A percentile compares a stretch with the other conserved stretches of the same genome.
These are phyloP conservation scores for Chelonoidis abingdonii DNA, from an alignment of 2,113 vertebrate genomes.

Conservation along the genomic window DNA sequence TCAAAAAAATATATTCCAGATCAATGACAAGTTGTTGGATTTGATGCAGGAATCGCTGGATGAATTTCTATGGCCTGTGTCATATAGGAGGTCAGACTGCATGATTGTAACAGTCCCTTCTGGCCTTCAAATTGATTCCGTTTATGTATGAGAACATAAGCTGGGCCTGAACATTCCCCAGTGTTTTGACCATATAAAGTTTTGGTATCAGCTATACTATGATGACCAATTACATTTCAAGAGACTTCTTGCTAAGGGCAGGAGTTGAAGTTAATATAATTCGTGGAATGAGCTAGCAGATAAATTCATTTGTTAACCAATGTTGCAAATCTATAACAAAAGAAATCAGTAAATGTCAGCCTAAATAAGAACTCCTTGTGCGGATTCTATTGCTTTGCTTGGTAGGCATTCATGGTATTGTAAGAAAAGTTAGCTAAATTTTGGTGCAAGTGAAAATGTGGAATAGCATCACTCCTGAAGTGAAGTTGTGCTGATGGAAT, in stretches of 20 bases:
- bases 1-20: not conserved
- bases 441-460: not conserved
- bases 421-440: not conserved
- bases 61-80: not conserved
- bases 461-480: not conserved
- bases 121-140: not conserved
- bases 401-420: conserved; percentile 14
- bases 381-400: conserved; percentile 9
- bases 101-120: not conserved
- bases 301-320: not conserved
- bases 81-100: not conserved
- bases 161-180: not conserved
- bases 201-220: not conserved
- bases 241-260: conserved; percentile 33
- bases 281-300: not conserved
- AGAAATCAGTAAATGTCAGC: not conserved
- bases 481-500: not conserved
- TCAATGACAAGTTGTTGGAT: no score
- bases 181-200: conserved; percentile 7
- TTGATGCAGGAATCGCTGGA: not conserved
- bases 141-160: not conserved
- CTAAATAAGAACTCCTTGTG: not conserved
- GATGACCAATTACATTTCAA: conserved; percentile 39
- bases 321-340: not conserved
- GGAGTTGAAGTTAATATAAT: conserved; percentile 37